These are phyloP conservation scores for Poecile montanus DNA, from an alignment of 2,797 vertebrate species.

Conservation along the genomic window DNA sequence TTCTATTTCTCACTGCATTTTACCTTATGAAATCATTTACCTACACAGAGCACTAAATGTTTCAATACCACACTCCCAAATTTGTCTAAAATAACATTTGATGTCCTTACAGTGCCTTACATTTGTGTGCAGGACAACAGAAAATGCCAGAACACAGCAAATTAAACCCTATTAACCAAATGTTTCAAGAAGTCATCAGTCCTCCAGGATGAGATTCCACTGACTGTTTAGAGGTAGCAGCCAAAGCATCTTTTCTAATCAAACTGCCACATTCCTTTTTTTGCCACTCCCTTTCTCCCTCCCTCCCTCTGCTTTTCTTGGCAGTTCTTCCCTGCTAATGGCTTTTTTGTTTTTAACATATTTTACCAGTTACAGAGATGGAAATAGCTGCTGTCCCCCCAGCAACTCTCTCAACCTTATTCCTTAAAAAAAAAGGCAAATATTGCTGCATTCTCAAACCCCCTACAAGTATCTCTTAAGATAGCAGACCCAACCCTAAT, in stretches of 20 bases:
- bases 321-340: background rate
- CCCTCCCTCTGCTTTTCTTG: background rate
- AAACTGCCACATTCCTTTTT: background rate
- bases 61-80: background rate
- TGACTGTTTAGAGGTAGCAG: background rate
- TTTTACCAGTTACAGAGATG: background rate
- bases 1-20: background rate
- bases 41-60: background rate
- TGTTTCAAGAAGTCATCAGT: background rate
- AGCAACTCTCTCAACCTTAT: background rate
- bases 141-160: background rate
- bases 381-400: background rate
- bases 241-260: background rate
- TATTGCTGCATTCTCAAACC: background rate
- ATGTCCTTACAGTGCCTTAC: background rate
- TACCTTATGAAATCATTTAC: background rate
- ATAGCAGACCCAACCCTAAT: background rate
- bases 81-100: background rate
- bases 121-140: background rate
- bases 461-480: background rate
- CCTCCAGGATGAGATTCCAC: background rate
- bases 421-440: background rate
- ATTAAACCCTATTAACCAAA: background rate
- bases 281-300: background rate
- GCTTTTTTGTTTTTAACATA: background rate